A percentile compares a stretch with the other conserved stretches of the same genome.
phyloP scores from a whole-genome alignment of 1,140 invertebrate species.

The Bilobella aurantiaca region DNA sequence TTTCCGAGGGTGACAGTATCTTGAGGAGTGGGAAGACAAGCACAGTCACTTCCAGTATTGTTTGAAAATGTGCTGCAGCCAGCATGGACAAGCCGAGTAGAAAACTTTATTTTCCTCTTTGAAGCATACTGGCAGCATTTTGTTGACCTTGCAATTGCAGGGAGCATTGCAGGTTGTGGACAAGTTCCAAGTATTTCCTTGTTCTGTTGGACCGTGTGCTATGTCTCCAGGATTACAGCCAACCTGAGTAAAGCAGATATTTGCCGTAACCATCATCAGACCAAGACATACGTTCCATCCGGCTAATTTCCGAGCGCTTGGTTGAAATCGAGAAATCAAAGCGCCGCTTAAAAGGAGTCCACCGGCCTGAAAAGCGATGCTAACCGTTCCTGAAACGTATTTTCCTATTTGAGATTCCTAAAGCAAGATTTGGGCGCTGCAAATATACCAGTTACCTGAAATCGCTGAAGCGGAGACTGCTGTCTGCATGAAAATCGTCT shows the following conservation, averaged over 20 bases:
- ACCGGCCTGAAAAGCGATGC: slow-evolving; percentile 57
- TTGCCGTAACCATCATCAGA: slow-evolving; percentile 39
- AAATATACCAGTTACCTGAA: slow-evolving; percentile 45
- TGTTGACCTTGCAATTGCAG: slow-evolving; percentile 26
- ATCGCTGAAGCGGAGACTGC: slow-evolving; percentile 56
- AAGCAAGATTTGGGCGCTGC: neutral
- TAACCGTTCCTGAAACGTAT: slow-evolving; percentile 44
- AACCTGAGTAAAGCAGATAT: slow-evolving; percentile 28
- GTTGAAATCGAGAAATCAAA: slow-evolving; percentile 58
- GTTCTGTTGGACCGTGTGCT: slow-evolving; percentile 7
- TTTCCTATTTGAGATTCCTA: neutral
- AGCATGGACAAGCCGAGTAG: slow-evolving; percentile 37
- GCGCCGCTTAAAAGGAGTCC: slow-evolving; percentile 58
- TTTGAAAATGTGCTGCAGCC: slow-evolving; percentile 31
- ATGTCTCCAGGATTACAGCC: slow-evolving; percentile 26
- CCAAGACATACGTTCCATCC: slow-evolving; percentile 64
- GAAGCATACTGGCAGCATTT: slow-evolving; percentile 35
- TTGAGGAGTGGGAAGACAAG: slow-evolving; percentile 17
- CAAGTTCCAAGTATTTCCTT: slow-evolving; percentile 23
- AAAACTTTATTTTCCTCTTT: slow-evolving; percentile 30
- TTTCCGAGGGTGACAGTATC: slow-evolving; percentile 23
- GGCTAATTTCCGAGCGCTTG: slow-evolving; percentile 55
- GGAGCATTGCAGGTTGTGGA: slow-evolving; percentile 23
- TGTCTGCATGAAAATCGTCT: slow-evolving; percentile 60
- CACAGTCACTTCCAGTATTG: slow-evolving; percentile 18